Base-by-base conservation (phyloP, 2,113 vertebrate species). In the Corydoras sp. region DNA sequence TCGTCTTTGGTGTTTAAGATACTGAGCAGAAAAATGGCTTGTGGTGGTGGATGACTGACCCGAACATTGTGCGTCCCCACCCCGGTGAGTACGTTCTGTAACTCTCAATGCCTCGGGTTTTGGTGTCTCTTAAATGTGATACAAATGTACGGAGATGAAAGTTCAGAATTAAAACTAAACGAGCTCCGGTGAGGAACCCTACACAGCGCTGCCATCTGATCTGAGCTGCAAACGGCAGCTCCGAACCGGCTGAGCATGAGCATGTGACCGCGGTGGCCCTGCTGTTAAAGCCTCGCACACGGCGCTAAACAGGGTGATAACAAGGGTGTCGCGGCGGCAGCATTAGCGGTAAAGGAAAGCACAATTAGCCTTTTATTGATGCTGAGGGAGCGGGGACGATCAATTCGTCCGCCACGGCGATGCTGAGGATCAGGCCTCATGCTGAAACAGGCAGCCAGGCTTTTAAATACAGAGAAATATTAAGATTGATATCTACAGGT, bases 401-500 rank as follows among this genome's bases (percentile, higher is more conserved):
- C 65, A 48, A 43, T 58, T 11, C 30, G 15, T 3, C 9, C 24
- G 56, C 65, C 43, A 30, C 43, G 35, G 58, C 32, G 31, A 58
- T 30, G 35, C 29, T 43, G 35, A 43, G 4, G 4, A 43, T 43
- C 4, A 43, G 35, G 35, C 7, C 4, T 43, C 35, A 43, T 43
- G 35, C 35, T 8, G 0, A 5, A 43, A 43, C 4, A 43, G 35
- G 7, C 35, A 4, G 35, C 7, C 89, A 81, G 84, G 5, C 51
- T 9, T 10, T 4, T 10, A 14, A 53, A 53, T 10, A 53, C 51
- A 11, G 49, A 51, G 10, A 10, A 53, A 53, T 53, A 53, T 53
- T 53, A 53, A 6, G 3, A 14, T 14, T 53, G 9, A 53, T 8
- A 53, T 43, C 35, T 43, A 43, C 7, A 43, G 35, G 35, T 43